Evolutionary conservation across 2,888 invertebrate species (phyloP).

Genomic region (Drosophila greeni): DNA sequence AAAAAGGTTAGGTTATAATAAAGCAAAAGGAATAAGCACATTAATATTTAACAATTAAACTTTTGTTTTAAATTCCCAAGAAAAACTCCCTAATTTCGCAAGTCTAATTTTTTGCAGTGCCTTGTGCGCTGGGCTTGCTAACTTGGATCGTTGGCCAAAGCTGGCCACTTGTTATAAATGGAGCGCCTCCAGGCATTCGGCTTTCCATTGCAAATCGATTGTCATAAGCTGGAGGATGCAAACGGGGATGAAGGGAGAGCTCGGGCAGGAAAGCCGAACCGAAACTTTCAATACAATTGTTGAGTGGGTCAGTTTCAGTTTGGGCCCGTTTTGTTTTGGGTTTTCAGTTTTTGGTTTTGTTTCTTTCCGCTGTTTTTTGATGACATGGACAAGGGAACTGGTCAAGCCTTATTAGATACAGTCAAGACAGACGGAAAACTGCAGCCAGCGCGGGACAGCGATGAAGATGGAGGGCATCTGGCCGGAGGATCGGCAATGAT

Average conservation of each 20-base stretch:
- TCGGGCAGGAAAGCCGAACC: constrained; percentile 28
- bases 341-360: constrained; percentile 16
- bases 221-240: constrained; percentile 64
- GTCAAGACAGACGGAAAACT: constrained; percentile 17
- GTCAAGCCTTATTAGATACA: constrained; percentile 41
- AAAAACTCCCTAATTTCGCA: not conserved
- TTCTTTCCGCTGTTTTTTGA: constrained; percentile 18
- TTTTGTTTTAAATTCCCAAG: not conserved
- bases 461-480: constrained; percentile 38
- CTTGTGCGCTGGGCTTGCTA: constrained; percentile 11
- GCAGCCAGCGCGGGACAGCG: constrained; percentile 16
- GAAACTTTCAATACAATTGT: constrained; percentile 38
- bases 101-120: not conserved
- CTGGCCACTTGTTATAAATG: constrained; percentile 73
- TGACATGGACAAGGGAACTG: constrained; percentile 43
- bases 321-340: constrained; percentile 16
- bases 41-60: too few species aligned
- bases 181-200: constrained; percentile 69
- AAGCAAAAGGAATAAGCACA: too few species aligned
- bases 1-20: too few species aligned
- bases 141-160: constrained; percentile 42
- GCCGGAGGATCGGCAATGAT: constrained; percentile 32
- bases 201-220: constrained; percentile 75
- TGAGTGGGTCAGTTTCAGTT: constrained; percentile 49
- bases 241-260: constrained; percentile 23